These are phyloP conservation scores for Trimorus sp. DNA, from an alignment of 2,888 invertebrate species.

Conservation along the genomic window DNA sequence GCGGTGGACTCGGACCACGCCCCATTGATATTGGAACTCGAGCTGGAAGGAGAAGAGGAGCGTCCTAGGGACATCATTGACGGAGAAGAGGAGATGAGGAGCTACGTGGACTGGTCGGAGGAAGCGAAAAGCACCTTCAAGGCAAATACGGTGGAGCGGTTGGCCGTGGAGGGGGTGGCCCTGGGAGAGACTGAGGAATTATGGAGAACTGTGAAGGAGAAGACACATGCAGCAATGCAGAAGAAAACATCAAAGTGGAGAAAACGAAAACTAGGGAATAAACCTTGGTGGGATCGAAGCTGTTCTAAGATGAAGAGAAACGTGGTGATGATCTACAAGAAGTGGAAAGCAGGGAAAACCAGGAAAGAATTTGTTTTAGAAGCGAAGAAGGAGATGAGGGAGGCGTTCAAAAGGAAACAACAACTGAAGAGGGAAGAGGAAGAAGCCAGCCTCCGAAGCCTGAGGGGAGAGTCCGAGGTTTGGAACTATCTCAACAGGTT, in stretches of 20 bases:
- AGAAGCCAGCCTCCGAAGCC: too few relatives aligned
- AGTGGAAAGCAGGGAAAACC: too few relatives aligned
- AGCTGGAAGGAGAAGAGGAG: neutral
- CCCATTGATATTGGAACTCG: slow-evolving; percentile 29
- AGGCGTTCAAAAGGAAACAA: too few relatives aligned
- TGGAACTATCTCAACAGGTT: too few relatives aligned
- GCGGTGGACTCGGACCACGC: slow-evolving; percentile 51
- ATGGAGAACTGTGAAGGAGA: neutral
- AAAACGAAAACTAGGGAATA: neutral
- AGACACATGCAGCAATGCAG: neutral
- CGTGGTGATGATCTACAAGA: neutral
- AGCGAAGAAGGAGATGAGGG: too few relatives aligned
- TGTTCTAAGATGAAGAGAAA: slow-evolving; percentile 6
- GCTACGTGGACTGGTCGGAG: slow-evolving; percentile 4
- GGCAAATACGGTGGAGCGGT: neutral
- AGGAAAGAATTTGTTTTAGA: too few relatives aligned
- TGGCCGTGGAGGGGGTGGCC: neutral
- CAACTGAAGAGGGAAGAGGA: too few relatives aligned
- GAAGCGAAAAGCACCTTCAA: neutral
- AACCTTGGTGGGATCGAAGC: slow-evolving; percentile 11
- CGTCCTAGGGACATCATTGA: too few relatives aligned
- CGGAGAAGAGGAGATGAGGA: neutral
- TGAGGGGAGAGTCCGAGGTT: too few relatives aligned
- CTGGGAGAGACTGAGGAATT: neutral
- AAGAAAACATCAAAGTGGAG: neutral